Evolutionary conservation across 37 sponge, comb jelly and placozoan genomes (phyloP), one percentile per base, ranked within the genome.

Genomic region (Haliclona indistincta): DNA sequence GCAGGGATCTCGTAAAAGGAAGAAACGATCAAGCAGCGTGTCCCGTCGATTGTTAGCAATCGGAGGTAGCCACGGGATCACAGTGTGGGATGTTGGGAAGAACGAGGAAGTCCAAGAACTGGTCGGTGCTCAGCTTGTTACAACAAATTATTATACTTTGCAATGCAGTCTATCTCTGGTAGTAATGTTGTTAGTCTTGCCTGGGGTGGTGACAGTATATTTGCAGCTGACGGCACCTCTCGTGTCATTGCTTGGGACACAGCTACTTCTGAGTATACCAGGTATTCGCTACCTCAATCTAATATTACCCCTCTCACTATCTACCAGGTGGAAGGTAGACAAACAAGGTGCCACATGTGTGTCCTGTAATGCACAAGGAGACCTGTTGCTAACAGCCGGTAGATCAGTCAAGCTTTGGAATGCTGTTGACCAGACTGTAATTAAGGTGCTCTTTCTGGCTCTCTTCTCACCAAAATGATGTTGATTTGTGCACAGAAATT

Each of bases 291-390:
- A n/a, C n/a, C n/a, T n/a, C n/a, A n/a, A n/a, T n/a, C n/a, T n/a
- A n/a, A n/a, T n/a, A n/a, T n/a, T n/a, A n/a, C n/a, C n/a, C n/a
- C n/a, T n/a, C n/a, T n/a, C n/a, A n/a, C n/a, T n/a, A n/a, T n/a
- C 51, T 17, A 70, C 70, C 29, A 81, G 71, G 30, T 81, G 81
- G 81, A 71, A 81, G 52, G 81, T 73, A 52, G 81, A 81, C 23
- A 63, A 52, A 26, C 44, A 39, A 29, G 64, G 56, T 53, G 73
- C 71, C n/a, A 19, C 45, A 22, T 71, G 73, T 81, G 51, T 81
- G 4, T 72, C 73, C 71, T 71, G 72, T 55, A 45, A 81, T 72
- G 43, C 64, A 10, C 39, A 81, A 49, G 52, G 67, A 10, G 51
- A 36, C 13, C 2, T 72, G 4, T 47, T 81, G 0, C 38, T 72